These are phyloP conservation scores for Cyprinodon brontotheroides DNA, from an alignment of 2,113 vertebrate species.

Conservation along the genomic window DNA sequence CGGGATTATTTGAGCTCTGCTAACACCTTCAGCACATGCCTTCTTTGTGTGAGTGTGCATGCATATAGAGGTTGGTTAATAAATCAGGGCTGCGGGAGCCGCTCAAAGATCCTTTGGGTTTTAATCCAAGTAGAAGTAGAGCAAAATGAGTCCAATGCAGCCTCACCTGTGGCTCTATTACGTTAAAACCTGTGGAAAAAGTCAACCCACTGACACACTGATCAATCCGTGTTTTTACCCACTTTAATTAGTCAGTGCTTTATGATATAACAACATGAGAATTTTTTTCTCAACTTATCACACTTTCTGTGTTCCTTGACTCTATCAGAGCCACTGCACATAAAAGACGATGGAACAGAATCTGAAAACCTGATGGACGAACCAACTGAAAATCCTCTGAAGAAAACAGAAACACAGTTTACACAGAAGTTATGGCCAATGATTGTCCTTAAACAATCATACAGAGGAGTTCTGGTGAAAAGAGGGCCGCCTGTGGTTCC, in stretches of 20 bases:
- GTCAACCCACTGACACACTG: not conserved
- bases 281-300: too few species aligned
- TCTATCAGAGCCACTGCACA: too few species aligned
- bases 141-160: conserved; percentile 36
- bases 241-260: not conserved
- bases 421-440: too few species aligned
- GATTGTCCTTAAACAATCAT: too few species aligned
- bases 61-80: not conserved
- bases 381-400: too few species aligned
- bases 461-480: too few species aligned
- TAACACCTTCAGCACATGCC: conserved; percentile 37
- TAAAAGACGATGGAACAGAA: too few species aligned
- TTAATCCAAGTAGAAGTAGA: conserved; percentile 37
- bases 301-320: too few species aligned
- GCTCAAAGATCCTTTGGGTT: conserved; percentile 16
- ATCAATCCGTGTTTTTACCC: too few species aligned
- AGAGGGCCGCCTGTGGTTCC: too few species aligned
- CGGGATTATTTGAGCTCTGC: conserved; percentile 39
- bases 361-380: too few species aligned
- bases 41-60: conserved; percentile 7
- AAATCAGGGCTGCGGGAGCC: conserved; percentile 6
- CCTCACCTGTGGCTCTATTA: conserved; percentile 23
- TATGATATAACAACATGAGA: not conserved
- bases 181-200: conserved; percentile 33
- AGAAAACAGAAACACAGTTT: too few species aligned